Percentiles rank a stretch among this genome's conserved stretches.
These are phyloP conservation scores for Malurus cyaneus DNA, from an alignment of 2,113 vertebrate genomes.

Conservation along the genomic window DNA sequence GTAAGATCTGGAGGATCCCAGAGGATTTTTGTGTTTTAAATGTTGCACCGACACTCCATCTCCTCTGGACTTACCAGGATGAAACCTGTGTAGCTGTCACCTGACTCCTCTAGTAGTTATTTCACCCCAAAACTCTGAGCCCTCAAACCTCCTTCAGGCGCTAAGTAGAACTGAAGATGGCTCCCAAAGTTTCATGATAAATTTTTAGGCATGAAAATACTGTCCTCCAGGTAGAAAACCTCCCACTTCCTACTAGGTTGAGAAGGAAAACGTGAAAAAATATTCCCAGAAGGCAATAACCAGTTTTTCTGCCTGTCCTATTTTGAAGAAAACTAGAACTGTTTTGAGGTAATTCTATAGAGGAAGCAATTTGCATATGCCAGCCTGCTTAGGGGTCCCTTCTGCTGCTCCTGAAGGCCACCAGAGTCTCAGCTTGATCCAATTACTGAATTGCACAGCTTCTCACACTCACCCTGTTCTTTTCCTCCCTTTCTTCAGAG, in stretches of 20 bases:
- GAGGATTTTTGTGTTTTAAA: neutral
- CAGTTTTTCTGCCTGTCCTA: neutral
- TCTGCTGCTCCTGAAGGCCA: constrained; percentile 37
- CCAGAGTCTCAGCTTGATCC: constrained; percentile 43
- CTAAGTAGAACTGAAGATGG: neutral
- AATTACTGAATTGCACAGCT: constrained; percentile 46
- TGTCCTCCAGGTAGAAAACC: neutral
- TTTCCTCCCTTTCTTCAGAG: constrained; percentile 15
- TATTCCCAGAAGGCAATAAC: neutral
- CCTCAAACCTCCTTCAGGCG: neutral
- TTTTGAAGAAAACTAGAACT: neutral
- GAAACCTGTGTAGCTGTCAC: neutral
- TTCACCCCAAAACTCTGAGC: neutral
- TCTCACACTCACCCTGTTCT: neutral
- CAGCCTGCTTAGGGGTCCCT: constrained; percentile 22
- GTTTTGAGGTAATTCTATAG: neutral
- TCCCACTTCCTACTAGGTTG: neutral
- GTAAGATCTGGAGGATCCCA: neutral
- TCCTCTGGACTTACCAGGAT: neutral
- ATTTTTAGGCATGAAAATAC: neutral
- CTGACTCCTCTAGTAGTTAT: neutral
- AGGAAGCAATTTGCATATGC: constrained; percentile 32
- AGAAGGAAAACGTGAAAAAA: neutral
- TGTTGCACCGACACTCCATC: neutral
- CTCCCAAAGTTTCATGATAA: neutral